Evolutionary conservation across 2,113 vertebrate species (phyloP).

Genomic region (Polypterus bichir): DNA sequence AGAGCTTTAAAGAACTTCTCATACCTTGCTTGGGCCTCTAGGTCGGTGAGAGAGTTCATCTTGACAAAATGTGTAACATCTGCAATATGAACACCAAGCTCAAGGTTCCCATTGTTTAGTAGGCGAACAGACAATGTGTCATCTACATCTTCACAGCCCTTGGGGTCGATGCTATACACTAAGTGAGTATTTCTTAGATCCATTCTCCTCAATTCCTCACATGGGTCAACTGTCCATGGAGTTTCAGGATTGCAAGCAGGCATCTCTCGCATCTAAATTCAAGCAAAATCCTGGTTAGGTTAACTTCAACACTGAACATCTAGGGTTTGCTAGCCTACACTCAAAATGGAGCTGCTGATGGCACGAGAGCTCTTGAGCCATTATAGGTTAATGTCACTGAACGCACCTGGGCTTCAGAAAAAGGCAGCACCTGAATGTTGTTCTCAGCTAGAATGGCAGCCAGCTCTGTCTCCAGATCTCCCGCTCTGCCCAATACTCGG

Average conservation of each 20-base stretch:
- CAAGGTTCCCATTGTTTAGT: slow-evolving; percentile 53
- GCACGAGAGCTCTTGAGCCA: background rate
- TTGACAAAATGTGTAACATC: slow-evolving; percentile 84
- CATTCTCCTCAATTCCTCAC: slow-evolving; percentile 32
- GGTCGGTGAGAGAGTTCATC: slow-evolving; percentile 65
- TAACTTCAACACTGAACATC: background rate
- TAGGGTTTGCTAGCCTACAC: too few species aligned
- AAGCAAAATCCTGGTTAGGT: background rate
- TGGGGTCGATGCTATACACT: slow-evolving; percentile 90
- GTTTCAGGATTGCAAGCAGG: slow-evolving; percentile 55
- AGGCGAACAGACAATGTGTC: slow-evolving; percentile 67
- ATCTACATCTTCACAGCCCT: slow-evolving; percentile 87
- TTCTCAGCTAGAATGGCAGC: slow-evolving; percentile 88
- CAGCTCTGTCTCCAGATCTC: slow-evolving; percentile 82
- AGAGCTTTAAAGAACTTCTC: background rate
- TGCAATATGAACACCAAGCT: slow-evolving; percentile 90
- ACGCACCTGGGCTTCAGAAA: slow-evolving; percentile 88
- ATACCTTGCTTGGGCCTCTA: slow-evolving; percentile 75
- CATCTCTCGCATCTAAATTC: slow-evolving; percentile 74
- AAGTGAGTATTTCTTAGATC: slow-evolving; percentile 65
- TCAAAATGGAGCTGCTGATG: too few species aligned
- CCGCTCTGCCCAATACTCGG: slow-evolving; percentile 71
- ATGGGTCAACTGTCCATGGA: slow-evolving; percentile 57
- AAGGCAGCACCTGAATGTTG: slow-evolving; percentile 66
- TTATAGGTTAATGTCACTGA: background rate